These are phyloP conservation scores for Sesamia inferens DNA, from an alignment of 2,888 invertebrate species.

Conservation along the genomic window DNA sequence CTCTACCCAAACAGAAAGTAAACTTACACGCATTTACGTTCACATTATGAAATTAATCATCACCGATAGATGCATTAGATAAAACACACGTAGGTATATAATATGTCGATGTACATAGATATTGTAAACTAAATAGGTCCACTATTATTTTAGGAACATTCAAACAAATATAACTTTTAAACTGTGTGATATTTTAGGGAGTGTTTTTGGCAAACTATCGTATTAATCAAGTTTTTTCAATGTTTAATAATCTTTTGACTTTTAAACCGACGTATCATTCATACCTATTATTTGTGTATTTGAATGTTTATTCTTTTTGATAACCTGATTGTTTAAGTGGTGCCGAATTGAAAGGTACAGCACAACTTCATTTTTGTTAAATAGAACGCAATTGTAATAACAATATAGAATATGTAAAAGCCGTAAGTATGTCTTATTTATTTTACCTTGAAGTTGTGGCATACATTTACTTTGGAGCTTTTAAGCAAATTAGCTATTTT, in stretches of 20 bases:
- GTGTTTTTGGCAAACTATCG: slow-evolving; percentile 31
- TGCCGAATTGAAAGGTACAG: background rate
- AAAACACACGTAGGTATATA: slow-evolving; percentile 6
- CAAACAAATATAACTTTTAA: slow-evolving; percentile 36
- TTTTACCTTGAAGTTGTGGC: slow-evolving; percentile 47
- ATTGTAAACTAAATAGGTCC: slow-evolving; percentile 12
- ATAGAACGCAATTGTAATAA: slow-evolving; percentile 4
- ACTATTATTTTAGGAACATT: slow-evolving; percentile 17
- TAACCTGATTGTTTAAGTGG: background rate
- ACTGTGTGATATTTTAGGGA: slow-evolving; percentile 26
- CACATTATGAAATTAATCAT: slow-evolving; percentile 46
- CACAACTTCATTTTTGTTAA: no score
- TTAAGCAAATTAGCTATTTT: slow-evolving; percentile 67
- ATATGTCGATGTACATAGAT: background rate
- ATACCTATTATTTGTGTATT: background rate
- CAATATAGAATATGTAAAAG: slow-evolving; percentile 12
- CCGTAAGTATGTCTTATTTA: slow-evolving; percentile 40
- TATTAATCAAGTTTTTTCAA: background rate
- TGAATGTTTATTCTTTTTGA: background rate
- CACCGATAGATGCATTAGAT: slow-evolving; percentile 19
- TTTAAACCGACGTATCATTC: background rate
- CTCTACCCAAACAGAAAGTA: slow-evolving; percentile 45
- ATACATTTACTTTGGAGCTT: slow-evolving; percentile 65
- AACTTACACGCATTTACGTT: slow-evolving; percentile 45
- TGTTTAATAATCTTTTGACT: background rate